Evolutionary conservation across 1,140 invertebrate species (phyloP).

Genomic region (Gryon sp.): DNA sequence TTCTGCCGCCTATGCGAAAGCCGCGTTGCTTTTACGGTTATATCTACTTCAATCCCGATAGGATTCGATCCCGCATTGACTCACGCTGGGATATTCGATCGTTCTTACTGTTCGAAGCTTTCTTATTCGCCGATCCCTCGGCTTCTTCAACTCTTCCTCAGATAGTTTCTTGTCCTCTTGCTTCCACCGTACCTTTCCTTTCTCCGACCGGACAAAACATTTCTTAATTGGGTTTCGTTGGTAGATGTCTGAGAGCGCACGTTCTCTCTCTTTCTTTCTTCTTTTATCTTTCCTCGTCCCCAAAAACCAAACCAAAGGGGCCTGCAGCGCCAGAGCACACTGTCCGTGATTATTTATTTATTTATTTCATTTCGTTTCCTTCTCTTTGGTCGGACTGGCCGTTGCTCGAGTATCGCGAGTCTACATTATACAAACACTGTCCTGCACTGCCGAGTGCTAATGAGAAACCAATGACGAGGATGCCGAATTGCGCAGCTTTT

Average conservation of each 20-base stretch:
- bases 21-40: constrained; percentile 67
- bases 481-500: constrained; percentile 55
- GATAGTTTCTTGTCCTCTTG: constrained; percentile 59
- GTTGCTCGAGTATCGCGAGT: constrained; percentile 20
- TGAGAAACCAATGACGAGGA: constrained; percentile 65
- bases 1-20: constrained; percentile 76
- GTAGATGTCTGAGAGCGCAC: constrained; percentile 61
- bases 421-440: constrained; percentile 49
- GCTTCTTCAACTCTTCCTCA: constrained; percentile 49
- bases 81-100: constrained; percentile 75
- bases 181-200: constrained; percentile 46
- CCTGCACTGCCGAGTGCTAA: constrained; percentile 66
- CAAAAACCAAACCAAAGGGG: too few species aligned
- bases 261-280: constrained; percentile 63
- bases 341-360: constrained; percentile 67
- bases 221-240: constrained; percentile 79
- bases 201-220: constrained; percentile 77
- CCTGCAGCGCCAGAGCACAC: constrained; percentile 19
- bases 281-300: constrained; percentile 50
- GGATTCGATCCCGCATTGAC: constrained; percentile 69
- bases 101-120: constrained; percentile 66
- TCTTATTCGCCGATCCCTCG: constrained; percentile 69
- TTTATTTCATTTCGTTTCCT: constrained; percentile 37
- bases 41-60: constrained; percentile 73
- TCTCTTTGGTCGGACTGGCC: too few species aligned